Evolutionary conservation across 2,888 invertebrate genomes (phyloP).

Genomic region (Bhutanitis thaidina): DNA sequence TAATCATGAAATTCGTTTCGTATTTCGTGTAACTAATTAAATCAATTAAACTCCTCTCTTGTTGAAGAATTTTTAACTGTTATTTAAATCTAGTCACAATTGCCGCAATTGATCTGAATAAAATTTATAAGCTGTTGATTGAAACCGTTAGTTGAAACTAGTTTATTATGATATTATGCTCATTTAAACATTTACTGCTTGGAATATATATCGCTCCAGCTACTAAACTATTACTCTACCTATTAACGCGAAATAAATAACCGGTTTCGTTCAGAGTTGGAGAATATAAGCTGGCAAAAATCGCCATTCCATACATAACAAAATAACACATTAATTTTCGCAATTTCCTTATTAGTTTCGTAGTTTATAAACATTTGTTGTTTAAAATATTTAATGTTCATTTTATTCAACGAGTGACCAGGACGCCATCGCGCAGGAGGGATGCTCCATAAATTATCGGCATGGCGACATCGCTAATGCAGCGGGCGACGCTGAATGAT

Average conservation of each 20-base stretch:
- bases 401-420: slow-evolving; percentile 42
- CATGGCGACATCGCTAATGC: slow-evolving; percentile 71
- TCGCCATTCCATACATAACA: too few relatives aligned
- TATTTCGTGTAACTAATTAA: slow-evolving; percentile 6
- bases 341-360: too few relatives aligned
- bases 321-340: too few relatives aligned
- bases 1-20: neutral
- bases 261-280: slow-evolving; percentile 13
- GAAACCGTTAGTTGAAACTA: slow-evolving; percentile 16
- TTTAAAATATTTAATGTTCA: neutral
- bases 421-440: slow-evolving; percentile 50
- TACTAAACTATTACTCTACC: too few relatives aligned
- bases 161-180: slow-evolving; percentile 19
- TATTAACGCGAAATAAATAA: slow-evolving; percentile 2
- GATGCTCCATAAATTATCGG: slow-evolving; percentile 69
- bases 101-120: slow-evolving; percentile 9
- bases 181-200: slow-evolving; percentile 11
- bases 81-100: neutral
- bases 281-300: slow-evolving; percentile 4
- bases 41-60: slow-evolving; percentile 12
- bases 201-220: too few relatives aligned
- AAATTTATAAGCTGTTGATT: slow-evolving; percentile 8
- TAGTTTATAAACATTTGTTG: neutral
- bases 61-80: neutral
- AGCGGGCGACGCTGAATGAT: slow-evolving; percentile 73